Percentiles rank a stretch among this genome's conserved stretches.
These are phyloP conservation scores for Mamestra brassicae DNA, from an alignment of 2,888 invertebrate species.

Conservation along the genomic window DNA sequence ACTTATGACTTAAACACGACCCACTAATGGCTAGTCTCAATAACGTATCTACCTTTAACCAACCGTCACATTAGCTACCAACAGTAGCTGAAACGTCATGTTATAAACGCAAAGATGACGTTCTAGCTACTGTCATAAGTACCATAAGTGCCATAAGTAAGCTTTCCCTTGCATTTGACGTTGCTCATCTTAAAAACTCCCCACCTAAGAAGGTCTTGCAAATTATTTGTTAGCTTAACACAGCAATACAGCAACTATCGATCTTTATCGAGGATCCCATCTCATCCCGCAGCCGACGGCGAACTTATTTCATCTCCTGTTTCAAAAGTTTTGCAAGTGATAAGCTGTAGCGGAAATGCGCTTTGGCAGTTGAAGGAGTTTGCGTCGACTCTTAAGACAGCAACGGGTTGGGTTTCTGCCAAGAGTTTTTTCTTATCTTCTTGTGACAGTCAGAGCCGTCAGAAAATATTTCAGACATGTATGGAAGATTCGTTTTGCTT, in stretches of 20 bases:
- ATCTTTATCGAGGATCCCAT: conserved; percentile 26
- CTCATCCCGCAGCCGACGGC: conserved; percentile 16
- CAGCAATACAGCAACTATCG: conserved; percentile 7
- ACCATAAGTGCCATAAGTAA: too few species aligned
- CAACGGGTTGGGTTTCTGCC: conserved; percentile 13
- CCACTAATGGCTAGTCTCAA: too few species aligned
- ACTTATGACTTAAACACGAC: too few species aligned
- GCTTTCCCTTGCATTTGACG: background rate
- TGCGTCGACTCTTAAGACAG: background rate
- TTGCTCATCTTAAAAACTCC: background rate
- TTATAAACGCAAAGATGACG: too few species aligned
- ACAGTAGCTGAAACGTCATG: too few species aligned
- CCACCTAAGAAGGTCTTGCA: background rate
- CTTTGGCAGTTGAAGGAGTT: conserved; percentile 19
- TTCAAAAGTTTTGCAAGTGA: conserved; percentile 35
- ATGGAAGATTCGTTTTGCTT: background rate
- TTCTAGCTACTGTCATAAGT: too few species aligned
- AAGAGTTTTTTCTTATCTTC: background rate
- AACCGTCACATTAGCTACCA: too few species aligned
- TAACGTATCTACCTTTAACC: too few species aligned
- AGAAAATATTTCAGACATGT: background rate
- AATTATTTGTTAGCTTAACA: background rate
- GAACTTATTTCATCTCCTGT: conserved; percentile 60
- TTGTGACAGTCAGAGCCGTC: background rate
- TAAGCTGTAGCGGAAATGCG: conserved; percentile 39